phyloP scores from a whole-genome alignment of 2,888 invertebrate species.

The Ormyrus thymus region DNA sequence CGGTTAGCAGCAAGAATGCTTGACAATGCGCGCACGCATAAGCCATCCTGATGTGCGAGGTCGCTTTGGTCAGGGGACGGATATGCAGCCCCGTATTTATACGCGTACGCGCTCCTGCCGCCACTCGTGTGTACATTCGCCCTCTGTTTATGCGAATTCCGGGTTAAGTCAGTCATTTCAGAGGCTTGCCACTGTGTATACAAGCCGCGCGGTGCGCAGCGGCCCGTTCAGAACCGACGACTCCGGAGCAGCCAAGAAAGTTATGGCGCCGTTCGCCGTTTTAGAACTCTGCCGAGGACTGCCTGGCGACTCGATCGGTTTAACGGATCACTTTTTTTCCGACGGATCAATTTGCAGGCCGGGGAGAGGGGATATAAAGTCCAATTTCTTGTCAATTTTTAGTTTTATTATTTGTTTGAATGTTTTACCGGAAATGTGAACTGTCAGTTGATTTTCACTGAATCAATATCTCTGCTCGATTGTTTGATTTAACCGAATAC shows the following conservation, averaged over 20 bases:
- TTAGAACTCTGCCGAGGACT: background rate
- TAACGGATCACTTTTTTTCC: too few relatives aligned
- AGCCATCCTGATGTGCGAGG: background rate
- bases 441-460: too few relatives aligned
- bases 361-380: too few relatives aligned
- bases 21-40: background rate
- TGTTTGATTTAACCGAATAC: too few relatives aligned
- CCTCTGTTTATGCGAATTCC: conserved; percentile 49
- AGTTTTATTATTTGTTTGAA: too few relatives aligned
- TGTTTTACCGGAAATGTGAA: too few relatives aligned
- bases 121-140: background rate
- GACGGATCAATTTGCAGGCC: too few relatives aligned
- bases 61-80: background rate
- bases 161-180: conserved; percentile 52
- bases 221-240: background rate
- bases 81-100: conserved; percentile 36
- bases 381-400: too few relatives aligned
- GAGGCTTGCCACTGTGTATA: conserved; percentile 9
- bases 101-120: background rate
- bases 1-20: conserved; percentile 28
- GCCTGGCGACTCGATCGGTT: too few relatives aligned
- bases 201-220: background rate
- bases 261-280: conserved; percentile 34
- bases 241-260: conserved; percentile 30
- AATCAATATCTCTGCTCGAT: too few relatives aligned